phyloP scores from a whole-genome alignment of 2,888 invertebrate genomes.

The Stenodera caucasica region DNA sequence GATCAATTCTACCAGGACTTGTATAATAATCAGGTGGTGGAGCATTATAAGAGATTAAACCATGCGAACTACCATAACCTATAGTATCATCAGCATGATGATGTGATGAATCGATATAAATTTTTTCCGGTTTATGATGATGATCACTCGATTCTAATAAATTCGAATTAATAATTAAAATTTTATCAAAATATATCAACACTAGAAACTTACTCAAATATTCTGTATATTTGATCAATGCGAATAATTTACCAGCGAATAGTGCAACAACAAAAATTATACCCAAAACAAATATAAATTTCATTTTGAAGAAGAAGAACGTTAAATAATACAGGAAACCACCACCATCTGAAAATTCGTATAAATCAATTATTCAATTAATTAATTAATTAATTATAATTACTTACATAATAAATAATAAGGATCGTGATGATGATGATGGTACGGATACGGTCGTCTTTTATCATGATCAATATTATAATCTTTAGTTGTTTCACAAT shows the following conservation, averaged over 20 bases:
- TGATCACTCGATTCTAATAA: background rate
- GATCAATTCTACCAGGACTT: slow-evolving; percentile 5
- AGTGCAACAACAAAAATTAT: slow-evolving; percentile 38
- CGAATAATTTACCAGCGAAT: slow-evolving; percentile 43
- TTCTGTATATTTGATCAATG: slow-evolving; percentile 39
- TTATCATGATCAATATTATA: background rate
- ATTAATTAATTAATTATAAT: background rate
- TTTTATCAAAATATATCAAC: too few relatives aligned
- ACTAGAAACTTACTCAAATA: slow-evolving; percentile 39
- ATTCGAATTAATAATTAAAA: too few relatives aligned
- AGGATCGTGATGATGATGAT: slow-evolving; percentile 20
- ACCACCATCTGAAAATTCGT: slow-evolving; percentile 36
- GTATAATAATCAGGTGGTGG: background rate
- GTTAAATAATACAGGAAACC: slow-evolving; percentile 39
- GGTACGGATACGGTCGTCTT: slow-evolving; percentile 17
- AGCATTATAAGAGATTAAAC: background rate
- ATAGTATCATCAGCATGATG: background rate
- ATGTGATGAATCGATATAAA: slow-evolving; percentile 27
- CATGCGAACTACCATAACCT: background rate
- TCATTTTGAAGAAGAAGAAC: slow-evolving; percentile 45
- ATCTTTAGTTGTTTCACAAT: slow-evolving; percentile 8
- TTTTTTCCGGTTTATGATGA: slow-evolving; percentile 36
- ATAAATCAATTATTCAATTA: slow-evolving; percentile 1
- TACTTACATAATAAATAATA: slow-evolving; percentile 31
- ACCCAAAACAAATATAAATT: slow-evolving; percentile 44